A percentile compares a stretch with the other conserved stretches of the same genome.
phyloP scores from a whole-genome alignment of 2,113 vertebrate species.

The Oostethus manadensis region DNA sequence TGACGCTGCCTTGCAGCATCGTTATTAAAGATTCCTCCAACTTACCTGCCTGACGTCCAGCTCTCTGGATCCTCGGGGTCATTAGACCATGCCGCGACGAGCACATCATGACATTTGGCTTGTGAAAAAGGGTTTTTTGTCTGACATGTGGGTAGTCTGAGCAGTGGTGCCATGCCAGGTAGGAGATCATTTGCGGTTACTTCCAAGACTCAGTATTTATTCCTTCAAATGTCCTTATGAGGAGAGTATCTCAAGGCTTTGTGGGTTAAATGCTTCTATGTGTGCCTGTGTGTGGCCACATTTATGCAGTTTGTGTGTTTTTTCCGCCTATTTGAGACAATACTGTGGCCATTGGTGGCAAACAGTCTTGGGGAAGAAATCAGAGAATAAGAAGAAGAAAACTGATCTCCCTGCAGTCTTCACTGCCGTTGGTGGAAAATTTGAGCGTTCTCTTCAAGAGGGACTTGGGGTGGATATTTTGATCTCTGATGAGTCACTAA shows the following conservation, averaged over 20 bases:
- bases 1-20: too few species aligned
- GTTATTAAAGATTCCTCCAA: too few species aligned
- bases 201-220: slow-evolving; percentile 22
- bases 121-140: slow-evolving; percentile 10
- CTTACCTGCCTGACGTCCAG: too few species aligned
- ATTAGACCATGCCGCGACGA: too few species aligned
- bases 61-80: too few species aligned
- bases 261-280: slow-evolving; percentile 8
- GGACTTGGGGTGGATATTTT: slow-evolving; percentile 44
- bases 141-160: slow-evolving; percentile 25
- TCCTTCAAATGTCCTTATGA: slow-evolving; percentile 27
- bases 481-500: slow-evolving; percentile 44
- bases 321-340: slow-evolving; percentile 26
- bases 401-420: slow-evolving; percentile 53
- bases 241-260: slow-evolving; percentile 33
- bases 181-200: slow-evolving; percentile 42
- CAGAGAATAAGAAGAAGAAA: slow-evolving; percentile 33
- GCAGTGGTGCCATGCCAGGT: slow-evolving; percentile 33
- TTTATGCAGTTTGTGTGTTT: slow-evolving; percentile 19
- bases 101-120: too few species aligned
- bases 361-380: slow-evolving; percentile 34
- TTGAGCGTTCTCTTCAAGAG: slow-evolving; percentile 51
- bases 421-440: slow-evolving; percentile 53
- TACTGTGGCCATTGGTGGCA: slow-evolving; percentile 18
- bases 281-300: slow-evolving; percentile 7